Conservation (phyloP, 2,888 invertebrate species). For the Papilio protenor region DNA sequence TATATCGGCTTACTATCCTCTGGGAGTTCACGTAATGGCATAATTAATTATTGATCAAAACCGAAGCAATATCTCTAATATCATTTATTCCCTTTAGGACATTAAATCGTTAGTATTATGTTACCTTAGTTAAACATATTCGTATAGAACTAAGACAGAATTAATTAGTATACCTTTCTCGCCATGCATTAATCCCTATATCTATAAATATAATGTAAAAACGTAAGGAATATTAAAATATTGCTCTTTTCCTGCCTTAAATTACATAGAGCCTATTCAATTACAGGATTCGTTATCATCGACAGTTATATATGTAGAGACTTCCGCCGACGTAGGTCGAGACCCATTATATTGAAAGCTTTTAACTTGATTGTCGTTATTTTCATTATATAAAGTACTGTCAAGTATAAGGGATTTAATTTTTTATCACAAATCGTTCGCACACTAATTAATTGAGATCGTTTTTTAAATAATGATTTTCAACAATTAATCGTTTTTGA, state of each 20-base stretch:
- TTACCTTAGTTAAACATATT: neutral
- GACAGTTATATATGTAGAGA: slow-evolving; percentile 21
- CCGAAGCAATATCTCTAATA: slow-evolving; percentile 19
- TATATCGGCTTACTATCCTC: slow-evolving; percentile 37
- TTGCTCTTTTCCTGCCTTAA: slow-evolving; percentile 7
- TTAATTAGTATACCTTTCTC: neutral
- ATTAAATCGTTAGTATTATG: neutral
- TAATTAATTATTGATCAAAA: slow-evolving; percentile 28
- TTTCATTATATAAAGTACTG: slow-evolving; percentile 53
- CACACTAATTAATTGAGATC: neutral
- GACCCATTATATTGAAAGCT: slow-evolving; percentile 56
- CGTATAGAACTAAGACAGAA: neutral
- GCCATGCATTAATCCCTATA: neutral
- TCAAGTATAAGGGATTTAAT: slow-evolving; percentile 49
- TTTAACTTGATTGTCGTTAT: slow-evolving; percentile 60
- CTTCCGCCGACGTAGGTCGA: slow-evolving; percentile 33
- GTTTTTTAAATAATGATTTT: neutral
- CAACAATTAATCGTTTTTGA: neutral
- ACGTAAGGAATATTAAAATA: neutral
- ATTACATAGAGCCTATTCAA: slow-evolving; percentile 22
- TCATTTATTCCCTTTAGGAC: slow-evolving; percentile 9
- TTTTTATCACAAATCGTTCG: slow-evolving; percentile 31
- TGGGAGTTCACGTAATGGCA: slow-evolving; percentile 36
- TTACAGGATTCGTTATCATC: slow-evolving; percentile 26
- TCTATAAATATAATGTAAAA: neutral